A percentile compares a stretch with the other conserved stretches of the same genome.
These are phyloP conservation scores for Sinocyclocheilus maitianheensis DNA, from an alignment of 2,113 vertebrate genomes.

Conservation along the genomic window DNA sequence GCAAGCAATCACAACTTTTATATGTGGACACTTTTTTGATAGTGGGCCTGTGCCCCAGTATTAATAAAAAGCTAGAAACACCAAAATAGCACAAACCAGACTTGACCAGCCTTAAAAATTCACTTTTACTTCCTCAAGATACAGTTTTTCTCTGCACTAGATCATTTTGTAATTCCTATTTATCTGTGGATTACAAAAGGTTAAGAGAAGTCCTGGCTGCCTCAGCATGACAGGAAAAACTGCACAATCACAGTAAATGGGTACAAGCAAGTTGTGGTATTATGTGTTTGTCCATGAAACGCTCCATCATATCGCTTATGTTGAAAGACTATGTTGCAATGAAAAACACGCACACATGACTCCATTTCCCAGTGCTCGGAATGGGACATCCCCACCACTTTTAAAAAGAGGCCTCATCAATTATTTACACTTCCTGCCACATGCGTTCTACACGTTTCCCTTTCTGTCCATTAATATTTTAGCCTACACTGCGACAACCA, in stretches of 20 bases:
- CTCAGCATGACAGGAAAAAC: too few relatives aligned
- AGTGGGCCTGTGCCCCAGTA: background rate
- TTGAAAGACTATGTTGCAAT: conserved; percentile 3
- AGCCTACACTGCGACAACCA: conserved; percentile 57
- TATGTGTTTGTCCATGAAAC: background rate
- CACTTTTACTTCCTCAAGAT: background rate
- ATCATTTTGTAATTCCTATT: background rate
- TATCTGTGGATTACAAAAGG: conserved; percentile 1
- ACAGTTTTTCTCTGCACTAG: background rate
- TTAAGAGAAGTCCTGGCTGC: background rate
- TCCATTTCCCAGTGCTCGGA: background rate
- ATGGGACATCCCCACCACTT: conserved; percentile 67
- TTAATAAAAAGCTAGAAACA: background rate
- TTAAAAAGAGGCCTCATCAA: conserved; percentile 69
- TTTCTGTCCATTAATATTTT: conserved; percentile 75
- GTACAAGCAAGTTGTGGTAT: too few relatives aligned
- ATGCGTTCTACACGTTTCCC: conserved; percentile 68
- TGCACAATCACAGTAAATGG: too few relatives aligned
- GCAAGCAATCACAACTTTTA: background rate
- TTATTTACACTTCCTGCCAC: conserved; percentile 70
- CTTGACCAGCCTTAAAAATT: background rate
- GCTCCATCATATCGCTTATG: background rate
- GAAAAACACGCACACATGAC: background rate
- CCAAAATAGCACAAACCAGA: background rate
- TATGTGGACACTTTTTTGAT: background rate